Evolutionary conservation across 2,888 invertebrate species (phyloP).

Genomic region (Coleophora flavipennella): DNA sequence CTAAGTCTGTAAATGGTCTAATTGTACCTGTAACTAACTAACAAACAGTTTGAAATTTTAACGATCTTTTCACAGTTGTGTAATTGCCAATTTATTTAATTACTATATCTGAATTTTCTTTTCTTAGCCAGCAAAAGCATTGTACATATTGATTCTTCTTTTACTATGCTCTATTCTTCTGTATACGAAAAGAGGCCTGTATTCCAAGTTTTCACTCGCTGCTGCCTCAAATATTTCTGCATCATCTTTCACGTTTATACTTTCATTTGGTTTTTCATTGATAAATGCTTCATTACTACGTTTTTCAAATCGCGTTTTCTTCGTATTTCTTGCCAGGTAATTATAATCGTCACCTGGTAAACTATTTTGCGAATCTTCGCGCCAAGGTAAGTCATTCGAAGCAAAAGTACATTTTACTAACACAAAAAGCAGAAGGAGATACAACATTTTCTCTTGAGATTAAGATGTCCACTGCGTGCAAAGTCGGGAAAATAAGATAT

Average conservation of each 20-base stretch:
- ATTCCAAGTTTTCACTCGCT: conserved; percentile 42
- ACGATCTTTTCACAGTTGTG: background rate
- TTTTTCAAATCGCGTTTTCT: background rate
- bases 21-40: background rate
- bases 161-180: conserved; percentile 54
- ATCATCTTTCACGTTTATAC: conserved; percentile 7
- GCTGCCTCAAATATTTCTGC: conserved; percentile 33
- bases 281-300: background rate
- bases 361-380: conserved; percentile 1
- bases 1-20: background rate
- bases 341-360: conserved; percentile 5
- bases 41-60: background rate
- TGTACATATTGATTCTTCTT: conserved; percentile 54
- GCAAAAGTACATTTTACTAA: background rate
- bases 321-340: background rate
- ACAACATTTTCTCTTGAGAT: too few species aligned
- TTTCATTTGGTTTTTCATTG: conserved; percentile 1
- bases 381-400: background rate
- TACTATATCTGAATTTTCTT: background rate
- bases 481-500: too few species aligned
- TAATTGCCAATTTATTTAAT: conserved; percentile 6
- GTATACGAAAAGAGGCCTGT: conserved; percentile 52
- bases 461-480: too few species aligned
- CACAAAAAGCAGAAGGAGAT: background rate
- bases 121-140: conserved; percentile 52